Conservation (phyloP, 1,140 invertebrate genomes). For the Triops cancriformis region DNA sequence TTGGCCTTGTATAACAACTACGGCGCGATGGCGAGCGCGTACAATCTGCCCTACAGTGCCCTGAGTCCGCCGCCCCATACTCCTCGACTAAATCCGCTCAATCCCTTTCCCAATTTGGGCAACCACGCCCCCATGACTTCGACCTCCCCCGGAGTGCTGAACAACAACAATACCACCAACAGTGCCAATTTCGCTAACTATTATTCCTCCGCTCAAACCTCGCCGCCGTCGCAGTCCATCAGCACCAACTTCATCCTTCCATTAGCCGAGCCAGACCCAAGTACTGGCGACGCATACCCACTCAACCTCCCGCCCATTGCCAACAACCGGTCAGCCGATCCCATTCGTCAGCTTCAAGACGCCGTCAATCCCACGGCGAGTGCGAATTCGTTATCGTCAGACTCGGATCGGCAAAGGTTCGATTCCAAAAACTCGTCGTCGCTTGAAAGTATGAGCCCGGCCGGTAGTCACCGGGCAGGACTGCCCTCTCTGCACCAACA, state of each 20-base stretch:
- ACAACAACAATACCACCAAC: not conserved
- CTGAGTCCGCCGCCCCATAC: not conserved
- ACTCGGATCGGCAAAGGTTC: slow-evolving; percentile 24
- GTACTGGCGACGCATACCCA: slow-evolving; percentile 20
- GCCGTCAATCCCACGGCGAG: slow-evolving; percentile 11
- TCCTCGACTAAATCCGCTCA: not conserved
- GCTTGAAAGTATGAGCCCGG: slow-evolving; percentile 39
- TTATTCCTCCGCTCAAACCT: not conserved
- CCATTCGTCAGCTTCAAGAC: slow-evolving; percentile 27
- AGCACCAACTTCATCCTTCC: slow-evolving; percentile 26
- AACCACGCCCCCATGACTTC: not conserved
- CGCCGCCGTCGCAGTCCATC: not conserved
- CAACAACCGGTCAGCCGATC: slow-evolving; percentile 24
- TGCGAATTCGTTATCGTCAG: slow-evolving; percentile 23
- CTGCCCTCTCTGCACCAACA: slow-evolving; percentile 30
- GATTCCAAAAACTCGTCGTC: slow-evolving; percentile 26
- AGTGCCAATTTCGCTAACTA: slow-evolving; percentile 15
- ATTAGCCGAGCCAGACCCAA: slow-evolving; percentile 22
- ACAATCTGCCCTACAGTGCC: not conserved
- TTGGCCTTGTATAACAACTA: slow-evolving; percentile 17
- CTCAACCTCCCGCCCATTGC: slow-evolving; percentile 23
- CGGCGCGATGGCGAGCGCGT: not conserved
- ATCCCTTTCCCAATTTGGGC: not conserved
- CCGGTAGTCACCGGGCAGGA: slow-evolving; percentile 29
- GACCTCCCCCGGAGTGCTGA: not conserved